Conservation (phyloP, 2,888 invertebrate species). For the Eupithecia tripunctaria region DNA sequence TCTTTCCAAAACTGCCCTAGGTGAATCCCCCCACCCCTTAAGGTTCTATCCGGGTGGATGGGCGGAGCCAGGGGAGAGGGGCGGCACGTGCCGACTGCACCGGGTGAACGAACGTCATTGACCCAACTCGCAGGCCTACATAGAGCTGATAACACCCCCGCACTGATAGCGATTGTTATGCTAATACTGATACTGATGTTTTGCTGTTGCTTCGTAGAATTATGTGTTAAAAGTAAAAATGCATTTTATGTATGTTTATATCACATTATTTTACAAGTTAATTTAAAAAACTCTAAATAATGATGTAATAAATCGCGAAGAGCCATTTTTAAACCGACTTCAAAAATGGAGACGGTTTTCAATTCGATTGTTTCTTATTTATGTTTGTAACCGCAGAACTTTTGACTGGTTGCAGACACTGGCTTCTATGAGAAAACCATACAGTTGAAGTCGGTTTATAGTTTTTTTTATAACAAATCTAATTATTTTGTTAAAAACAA, state of each 20-base stretch:
- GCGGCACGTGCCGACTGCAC: slow-evolving; percentile 78
- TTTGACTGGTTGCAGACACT: too few relatives aligned
- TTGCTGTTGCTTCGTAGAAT: background rate
- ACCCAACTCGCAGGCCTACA: slow-evolving; percentile 79
- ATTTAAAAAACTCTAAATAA: too few relatives aligned
- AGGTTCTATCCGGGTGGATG: slow-evolving; percentile 20
- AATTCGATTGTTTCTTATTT: too few relatives aligned
- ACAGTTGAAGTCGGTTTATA: too few relatives aligned
- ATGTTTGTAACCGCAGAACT: too few relatives aligned
- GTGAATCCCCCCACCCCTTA: background rate
- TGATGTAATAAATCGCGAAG: too few relatives aligned
- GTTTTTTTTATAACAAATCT: too few relatives aligned
- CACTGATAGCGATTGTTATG: slow-evolving; percentile 57
- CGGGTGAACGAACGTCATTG: slow-evolving; percentile 83
- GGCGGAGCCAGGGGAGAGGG: slow-evolving; percentile 47
- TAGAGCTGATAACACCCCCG: slow-evolving; percentile 76
- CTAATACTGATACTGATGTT: slow-evolving; percentile 32
- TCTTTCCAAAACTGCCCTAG: background rate
- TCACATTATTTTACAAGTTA: background rate
- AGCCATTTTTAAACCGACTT: too few relatives aligned
- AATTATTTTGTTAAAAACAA: too few relatives aligned
- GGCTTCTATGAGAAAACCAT: too few relatives aligned
- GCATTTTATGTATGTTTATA: too few relatives aligned
- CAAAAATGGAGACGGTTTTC: too few relatives aligned
- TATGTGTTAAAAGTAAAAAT: background rate